Conservation (phyloP, 2,113 vertebrate genomes). For the Lamprotornis superbus region DNA sequence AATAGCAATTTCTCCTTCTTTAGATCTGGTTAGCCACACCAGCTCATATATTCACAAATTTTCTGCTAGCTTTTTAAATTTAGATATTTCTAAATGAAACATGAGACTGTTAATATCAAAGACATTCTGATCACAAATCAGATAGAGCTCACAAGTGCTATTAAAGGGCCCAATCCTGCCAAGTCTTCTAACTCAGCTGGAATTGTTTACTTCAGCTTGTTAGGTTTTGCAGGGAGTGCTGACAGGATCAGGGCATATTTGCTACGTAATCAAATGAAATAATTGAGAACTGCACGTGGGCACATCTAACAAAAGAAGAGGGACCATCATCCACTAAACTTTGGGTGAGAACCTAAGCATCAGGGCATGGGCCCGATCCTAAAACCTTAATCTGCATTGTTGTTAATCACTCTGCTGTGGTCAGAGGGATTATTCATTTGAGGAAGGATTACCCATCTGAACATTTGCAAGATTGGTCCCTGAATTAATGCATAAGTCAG, state of each 20-base stretch:
- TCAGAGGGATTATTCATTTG: conserved; percentile 39
- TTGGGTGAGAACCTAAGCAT: neutral
- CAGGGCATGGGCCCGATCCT: neutral
- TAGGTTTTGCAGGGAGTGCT: neutral
- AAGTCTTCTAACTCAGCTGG: neutral
- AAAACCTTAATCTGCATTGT: conserved; percentile 14
- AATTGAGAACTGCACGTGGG: neutral
- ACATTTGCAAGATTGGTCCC: conserved; percentile 19
- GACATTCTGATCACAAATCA: neutral
- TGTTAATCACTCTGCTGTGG: conserved; percentile 19
- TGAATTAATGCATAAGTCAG: conserved; percentile 18
- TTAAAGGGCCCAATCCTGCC: neutral
- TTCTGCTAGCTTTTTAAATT: neutral
- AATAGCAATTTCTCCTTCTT: neutral
- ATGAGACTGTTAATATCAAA: neutral
- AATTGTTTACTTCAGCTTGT: neutral
- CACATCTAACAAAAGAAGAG: neutral
- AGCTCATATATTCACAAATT: neutral
- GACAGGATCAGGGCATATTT: neutral
- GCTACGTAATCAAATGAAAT: conserved; percentile 2
- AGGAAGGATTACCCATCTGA: conserved; percentile 44
- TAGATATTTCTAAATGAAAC: neutral
- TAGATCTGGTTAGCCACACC: neutral
- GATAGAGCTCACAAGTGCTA: neutral
- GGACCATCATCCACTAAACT: neutral